Evolutionary conservation across 1,140 invertebrate species (phyloP).

Genomic region (Magallana angulata): DNA sequence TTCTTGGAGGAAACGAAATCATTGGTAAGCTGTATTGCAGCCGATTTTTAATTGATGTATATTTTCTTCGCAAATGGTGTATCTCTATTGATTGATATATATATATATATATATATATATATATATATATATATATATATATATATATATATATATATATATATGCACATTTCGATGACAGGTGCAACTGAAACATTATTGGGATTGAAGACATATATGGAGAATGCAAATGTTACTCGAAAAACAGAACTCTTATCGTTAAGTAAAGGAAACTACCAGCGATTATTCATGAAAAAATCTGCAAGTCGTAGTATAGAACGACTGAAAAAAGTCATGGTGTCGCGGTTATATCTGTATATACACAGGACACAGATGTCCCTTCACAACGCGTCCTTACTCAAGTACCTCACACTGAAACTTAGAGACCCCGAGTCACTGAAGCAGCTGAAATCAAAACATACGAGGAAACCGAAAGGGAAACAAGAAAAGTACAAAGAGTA

Average conservation of each 20-base stretch:
- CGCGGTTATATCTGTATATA: constrained; percentile 53
- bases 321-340: constrained; percentile 43
- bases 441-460: constrained; percentile 44
- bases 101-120: too few species aligned
- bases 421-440: constrained; percentile 49
- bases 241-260: constrained; percentile 54
- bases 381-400: constrained; percentile 52
- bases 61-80: not conserved
- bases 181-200: constrained; percentile 55
- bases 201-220: constrained; percentile 54
- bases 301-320: constrained; percentile 47
- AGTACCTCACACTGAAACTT: constrained; percentile 55
- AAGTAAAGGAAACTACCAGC: constrained; percentile 50
- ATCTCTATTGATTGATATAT: not conserved
- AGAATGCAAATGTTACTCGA: constrained; percentile 54
- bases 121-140: not conserved
- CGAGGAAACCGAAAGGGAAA: constrained; percentile 10
- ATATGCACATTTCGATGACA: not conserved
- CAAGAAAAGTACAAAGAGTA: constrained; percentile 35
- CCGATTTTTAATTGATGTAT: not conserved
- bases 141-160: not conserved
- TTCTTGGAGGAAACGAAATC: constrained; percentile 57
- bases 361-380: constrained; percentile 50
- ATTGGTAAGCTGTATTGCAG: constrained; percentile 46
- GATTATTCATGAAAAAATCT: constrained; percentile 49